Base-by-base conservation (phyloP, 1,140 invertebrate species). In the Pseudachorutes palmiensis region DNA sequence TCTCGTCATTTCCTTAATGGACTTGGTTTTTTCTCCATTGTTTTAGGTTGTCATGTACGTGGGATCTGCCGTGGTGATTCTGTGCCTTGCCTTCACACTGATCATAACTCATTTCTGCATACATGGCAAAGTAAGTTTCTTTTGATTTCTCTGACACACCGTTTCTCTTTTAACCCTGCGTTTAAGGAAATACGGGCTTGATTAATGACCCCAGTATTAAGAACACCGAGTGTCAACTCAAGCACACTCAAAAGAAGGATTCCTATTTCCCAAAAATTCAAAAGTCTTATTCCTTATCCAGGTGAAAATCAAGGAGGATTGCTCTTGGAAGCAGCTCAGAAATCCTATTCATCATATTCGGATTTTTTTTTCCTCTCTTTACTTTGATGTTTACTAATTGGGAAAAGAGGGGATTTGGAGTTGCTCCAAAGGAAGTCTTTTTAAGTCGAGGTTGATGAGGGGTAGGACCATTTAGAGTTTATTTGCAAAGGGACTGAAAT, bases 81-180 rank as follows among this genome's bases (percentile, higher is more conserved):
- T 74, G 72, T 74, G 72, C 72, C 72, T 74, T 74, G 57, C 70
- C 68, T 67, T 74, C 68, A 74, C 70, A 33, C 59, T 74, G 29
- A 70, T 74, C 70, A 74, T 74, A 59, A 70, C 70, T 61, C 68
- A 71, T 66, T 74, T 71, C 63, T 74, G 70, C 68, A 74, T 74
- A 58, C 70, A 74, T 69, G 72, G 72, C 22, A 71, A 70, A 61
- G 72, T 74, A 70, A 74, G 68, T 72, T 63, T 26, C 26, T 5
- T 55, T 26, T 9, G 9, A 12, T 45, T 45, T 9, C 19, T 45
- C 9, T 45, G 36, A 12, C 36, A 19, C 36, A 19, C 9, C 9
- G 9, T 24, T 14, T 55, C 51, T 55, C 24, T 22, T 55, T 55
- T 55, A 5, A 55, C 14, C 51, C 5, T 26, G 12, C 24, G 5